A percentile compares a stretch with the other conserved stretches of the same genome.
These are phyloP conservation scores for Malurus alboscapulatus DNA, from an alignment of 2,113 vertebrate species.

Conservation along the genomic window DNA sequence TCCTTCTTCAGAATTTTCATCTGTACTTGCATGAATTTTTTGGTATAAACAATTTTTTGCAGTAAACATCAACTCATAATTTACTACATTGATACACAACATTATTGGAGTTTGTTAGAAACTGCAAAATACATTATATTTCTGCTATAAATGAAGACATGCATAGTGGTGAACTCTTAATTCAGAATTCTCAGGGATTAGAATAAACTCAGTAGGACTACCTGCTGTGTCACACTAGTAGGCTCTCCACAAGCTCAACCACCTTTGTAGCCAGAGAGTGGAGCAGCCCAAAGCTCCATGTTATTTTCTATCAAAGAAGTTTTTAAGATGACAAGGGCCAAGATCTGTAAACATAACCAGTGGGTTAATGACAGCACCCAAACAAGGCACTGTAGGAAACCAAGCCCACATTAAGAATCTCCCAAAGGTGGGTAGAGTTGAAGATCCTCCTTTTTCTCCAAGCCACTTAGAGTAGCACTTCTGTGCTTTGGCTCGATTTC, in stretches of 20 bases:
- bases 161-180: background rate
- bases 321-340: background rate
- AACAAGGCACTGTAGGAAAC: background rate
- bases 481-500: background rate
- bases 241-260: background rate
- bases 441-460: background rate
- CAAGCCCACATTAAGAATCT: background rate
- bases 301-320: background rate
- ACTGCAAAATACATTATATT: background rate
- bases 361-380: background rate
- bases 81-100: background rate
- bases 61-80: background rate
- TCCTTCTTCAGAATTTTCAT: background rate
- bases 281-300: background rate
- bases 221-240: background rate
- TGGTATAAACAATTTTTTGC: background rate
- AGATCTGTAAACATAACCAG: background rate
- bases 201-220: background rate
- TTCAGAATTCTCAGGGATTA: background rate
- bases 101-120: background rate
- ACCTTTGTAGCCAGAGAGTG: background rate
- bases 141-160: background rate
- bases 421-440: background rate
- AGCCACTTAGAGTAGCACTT: background rate
- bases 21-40: background rate